Evolutionary conservation across 2,113 vertebrate species (phyloP).

Genomic region (Raja brachyura): DNA sequence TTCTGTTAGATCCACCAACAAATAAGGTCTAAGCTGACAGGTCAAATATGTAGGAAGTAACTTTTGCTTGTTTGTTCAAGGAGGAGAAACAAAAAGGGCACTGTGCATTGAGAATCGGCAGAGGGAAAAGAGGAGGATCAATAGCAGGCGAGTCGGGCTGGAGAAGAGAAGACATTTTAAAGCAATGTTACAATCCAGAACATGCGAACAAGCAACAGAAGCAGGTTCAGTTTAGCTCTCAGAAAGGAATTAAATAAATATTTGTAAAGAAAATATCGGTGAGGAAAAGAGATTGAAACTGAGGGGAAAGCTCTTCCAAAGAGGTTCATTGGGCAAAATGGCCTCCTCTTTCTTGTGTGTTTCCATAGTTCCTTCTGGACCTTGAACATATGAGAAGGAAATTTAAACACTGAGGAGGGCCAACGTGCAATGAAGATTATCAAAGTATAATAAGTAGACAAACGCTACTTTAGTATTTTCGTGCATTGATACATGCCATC

Average conservation of each 20-base stretch:
- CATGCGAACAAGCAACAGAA: neutral
- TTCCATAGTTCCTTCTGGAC: neutral
- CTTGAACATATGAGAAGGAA: conserved; percentile 5
- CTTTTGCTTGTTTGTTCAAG: neutral
- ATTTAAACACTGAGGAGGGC: neutral
- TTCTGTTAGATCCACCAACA: neutral
- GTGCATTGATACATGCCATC: neutral
- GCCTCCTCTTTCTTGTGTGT: neutral
- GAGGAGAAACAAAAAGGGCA: neutral
- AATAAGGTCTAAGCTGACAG: neutral
- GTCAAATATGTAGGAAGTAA: neutral
- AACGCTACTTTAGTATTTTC: too few species aligned
- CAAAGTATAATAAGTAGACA: neutral
- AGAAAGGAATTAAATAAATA: neutral
- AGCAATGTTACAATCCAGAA: neutral
- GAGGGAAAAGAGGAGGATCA: neutral
- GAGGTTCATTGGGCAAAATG: neutral
- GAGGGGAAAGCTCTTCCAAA: neutral
- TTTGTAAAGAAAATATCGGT: neutral
- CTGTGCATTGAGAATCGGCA: neutral
- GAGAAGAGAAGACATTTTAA: neutral
- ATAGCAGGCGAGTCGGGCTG: too few species aligned
- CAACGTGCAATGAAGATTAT: neutral
- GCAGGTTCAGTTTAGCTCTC: neutral
- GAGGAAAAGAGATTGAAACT: neutral